Evolutionary conservation across 2,888 invertebrate genomes (phyloP), one percentile per base, ranked within the genome.

Genomic region (Campopleginae sp.): DNA sequence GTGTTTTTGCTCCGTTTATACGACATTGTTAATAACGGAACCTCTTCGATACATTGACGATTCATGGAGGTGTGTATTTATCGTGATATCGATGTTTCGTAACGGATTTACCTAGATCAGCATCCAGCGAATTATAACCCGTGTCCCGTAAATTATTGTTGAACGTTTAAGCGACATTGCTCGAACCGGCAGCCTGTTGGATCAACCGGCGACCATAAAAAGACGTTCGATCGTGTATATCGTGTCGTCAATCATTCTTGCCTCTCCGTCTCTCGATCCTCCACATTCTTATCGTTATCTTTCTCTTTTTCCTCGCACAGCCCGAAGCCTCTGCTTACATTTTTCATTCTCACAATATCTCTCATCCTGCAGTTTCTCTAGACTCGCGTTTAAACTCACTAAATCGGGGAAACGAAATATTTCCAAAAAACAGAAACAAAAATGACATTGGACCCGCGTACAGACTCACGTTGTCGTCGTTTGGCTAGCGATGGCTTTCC

Each of bases 31-130:
- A 27, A 58, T 58, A 58, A 58, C 54, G 54, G 54, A 58, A 58
- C 54, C 23, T 58, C 54, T 58, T 23, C 23, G 27, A 27, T 27
- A 23, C 14, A 5, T 58, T 23, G 27, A 3, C 10, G 27, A 23
- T 58, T n/a, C 48, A 51, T 51, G 46, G 17, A n/a, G 1, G 6
- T 6, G 7, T 51, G 23, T 51, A 19, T 58, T 27, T 31, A 33
- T 51, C 44, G 44, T 1, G 2, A 12, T 27, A 27, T 44, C 17
- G n/a, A 61, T 31, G 75, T 46, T 75, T 61, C 61, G 75, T 61
- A 75, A 65, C 66, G 63, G 80, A 42, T 84, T 71, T 54, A 61
- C 23, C 58, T 63, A 51, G 33, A 61, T 27, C 27, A 66, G 75
- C 12, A n/a, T n/a, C 46, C 51, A 58, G 72, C 58, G 14, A 42